Percentiles rank a stretch among this genome's conserved stretches.
Conservation (phyloP, 1,140 invertebrate species). For the Neodiprion fabricii region DNA sequence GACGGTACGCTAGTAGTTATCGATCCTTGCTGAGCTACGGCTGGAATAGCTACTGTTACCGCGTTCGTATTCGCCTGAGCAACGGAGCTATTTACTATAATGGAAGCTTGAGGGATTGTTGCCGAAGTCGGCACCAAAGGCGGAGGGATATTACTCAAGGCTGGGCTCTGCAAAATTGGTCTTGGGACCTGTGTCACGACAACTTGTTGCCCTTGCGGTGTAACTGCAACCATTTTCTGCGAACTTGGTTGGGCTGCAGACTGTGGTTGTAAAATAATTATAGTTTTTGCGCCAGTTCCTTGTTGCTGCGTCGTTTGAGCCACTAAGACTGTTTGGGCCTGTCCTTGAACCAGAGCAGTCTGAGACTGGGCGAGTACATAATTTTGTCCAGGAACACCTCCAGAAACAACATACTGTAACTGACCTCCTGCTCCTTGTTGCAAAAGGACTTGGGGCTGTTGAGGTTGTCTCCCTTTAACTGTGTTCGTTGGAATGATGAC, state of each 20-base stretch:
- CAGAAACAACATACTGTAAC: conserved; percentile 65
- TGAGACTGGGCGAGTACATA: conserved; percentile 72
- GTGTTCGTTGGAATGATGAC: conserved; percentile 52
- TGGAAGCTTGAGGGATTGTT: conserved; percentile 55
- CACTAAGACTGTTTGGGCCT: conserved; percentile 68
- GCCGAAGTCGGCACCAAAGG: conserved; percentile 56
- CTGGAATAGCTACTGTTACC: conserved; percentile 45
- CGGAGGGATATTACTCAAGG: conserved; percentile 56
- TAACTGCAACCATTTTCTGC: conserved; percentile 70
- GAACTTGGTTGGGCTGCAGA: conserved; percentile 46
- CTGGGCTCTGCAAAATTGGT: conserved; percentile 62
- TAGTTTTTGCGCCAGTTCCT: conserved; percentile 70
- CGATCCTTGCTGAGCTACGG: conserved; percentile 44
- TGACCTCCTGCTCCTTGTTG: conserved; percentile 55
- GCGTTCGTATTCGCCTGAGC: conserved; percentile 41
- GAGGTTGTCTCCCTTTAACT: conserved; percentile 53
- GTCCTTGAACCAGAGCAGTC: conserved; percentile 67
- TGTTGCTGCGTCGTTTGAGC: conserved; percentile 70
- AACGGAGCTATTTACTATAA: conserved; percentile 55
- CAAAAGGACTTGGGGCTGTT: conserved; percentile 56
- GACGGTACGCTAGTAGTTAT: conserved; percentile 54
- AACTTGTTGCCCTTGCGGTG: conserved; percentile 70
- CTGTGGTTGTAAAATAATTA: conserved; percentile 76
- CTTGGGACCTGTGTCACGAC: conserved; percentile 65
- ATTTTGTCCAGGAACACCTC: conserved; percentile 61